Evolutionary conservation across 2,113 vertebrate species (phyloP).

Genomic region (Danio rerio): GRCz12tu NC_133181.1:16725001-16725500

Average conservation of each 20-base stretch:
- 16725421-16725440: not conserved
- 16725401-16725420: not conserved
- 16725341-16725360: not conserved
- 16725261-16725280: slow-evolving; percentile 16
- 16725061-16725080: slow-evolving; percentile 21
- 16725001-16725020: not conserved
- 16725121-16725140: slow-evolving; percentile 6
- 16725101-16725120: not conserved
- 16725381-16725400: not conserved
- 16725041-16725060: slow-evolving; percentile 12
- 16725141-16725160: slow-evolving; percentile 33
- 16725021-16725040: slow-evolving; percentile 6
- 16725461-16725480: slow-evolving; percentile 25
- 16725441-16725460: not conserved
- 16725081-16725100: not conserved
- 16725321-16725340: not conserved
- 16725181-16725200: not conserved
- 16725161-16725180: not conserved
- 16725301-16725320: slow-evolving; percentile 15
- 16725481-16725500: not conserved
- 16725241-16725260: not conserved
- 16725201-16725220: slow-evolving; percentile 15
- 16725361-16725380: not conserved
- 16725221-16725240: slow-evolving; percentile 1
- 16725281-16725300: slow-evolving; percentile 17